These are phyloP conservation scores for Dolichomitus sp. DNA, from an alignment of 2,888 invertebrate genomes.

Conservation along the genomic window DNA sequence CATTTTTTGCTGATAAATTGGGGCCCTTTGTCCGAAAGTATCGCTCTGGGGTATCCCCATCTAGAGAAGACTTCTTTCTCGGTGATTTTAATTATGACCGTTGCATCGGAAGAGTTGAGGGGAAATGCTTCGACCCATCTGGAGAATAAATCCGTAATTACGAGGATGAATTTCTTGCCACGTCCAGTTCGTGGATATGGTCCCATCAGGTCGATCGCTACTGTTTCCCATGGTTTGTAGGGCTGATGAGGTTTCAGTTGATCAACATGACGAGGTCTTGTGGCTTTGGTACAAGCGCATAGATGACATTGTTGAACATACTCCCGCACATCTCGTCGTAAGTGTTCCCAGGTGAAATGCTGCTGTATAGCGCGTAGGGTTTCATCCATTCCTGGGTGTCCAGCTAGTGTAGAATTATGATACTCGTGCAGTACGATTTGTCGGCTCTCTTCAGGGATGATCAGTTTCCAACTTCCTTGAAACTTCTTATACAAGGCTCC, in stretches of 20 bases:
- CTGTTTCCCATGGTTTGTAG: background rate
- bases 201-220: conserved; percentile 10
- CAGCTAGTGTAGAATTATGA: background rate
- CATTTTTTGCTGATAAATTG: conserved; percentile 56
- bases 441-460: background rate
- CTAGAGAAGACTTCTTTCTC: background rate
- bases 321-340: background rate
- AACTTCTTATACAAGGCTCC: background rate
- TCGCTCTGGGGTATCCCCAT: background rate
- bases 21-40: background rate
- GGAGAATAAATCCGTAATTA: conserved; percentile 67
- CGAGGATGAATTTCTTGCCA: conserved; percentile 56
- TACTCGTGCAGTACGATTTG: background rate
- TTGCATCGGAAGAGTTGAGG: background rate
- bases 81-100: background rate
- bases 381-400: background rate
- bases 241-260: background rate
- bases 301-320: background rate
- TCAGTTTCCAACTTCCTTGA: background rate
- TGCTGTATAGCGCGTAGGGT: background rate
- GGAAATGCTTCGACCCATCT: conserved; percentile 70
- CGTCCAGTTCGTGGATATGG: background rate
- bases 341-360: background rate
- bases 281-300: background rate
- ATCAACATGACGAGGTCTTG: background rate